A percentile compares a stretch with the other conserved stretches of the same genome.
These are phyloP conservation scores for Sebastes trivittatus DNA, from an alignment of 2,797 vertebrate genomes.

Conservation along the genomic window DNA sequence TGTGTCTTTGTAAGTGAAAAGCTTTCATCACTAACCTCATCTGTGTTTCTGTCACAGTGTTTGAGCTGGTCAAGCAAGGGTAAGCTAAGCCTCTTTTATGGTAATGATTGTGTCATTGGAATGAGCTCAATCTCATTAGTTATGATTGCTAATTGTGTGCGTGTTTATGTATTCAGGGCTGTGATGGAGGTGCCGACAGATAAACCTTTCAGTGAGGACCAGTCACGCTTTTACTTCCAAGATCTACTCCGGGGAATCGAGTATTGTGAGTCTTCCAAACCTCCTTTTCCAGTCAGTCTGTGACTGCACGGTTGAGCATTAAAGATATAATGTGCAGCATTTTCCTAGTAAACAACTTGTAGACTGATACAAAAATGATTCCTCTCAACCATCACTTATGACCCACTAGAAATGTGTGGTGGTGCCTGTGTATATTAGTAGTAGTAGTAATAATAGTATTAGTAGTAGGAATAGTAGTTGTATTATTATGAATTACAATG, in stretches of 20 bases:
- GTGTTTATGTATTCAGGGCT: conserved; percentile 81
- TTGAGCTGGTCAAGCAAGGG: conserved; percentile 98
- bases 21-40: conserved; percentile 29
- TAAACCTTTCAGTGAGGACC: conserved; percentile 93
- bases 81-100: conserved; percentile 78
- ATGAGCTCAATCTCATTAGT: conserved; percentile 50
- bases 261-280: conserved; percentile 87
- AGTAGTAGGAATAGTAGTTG: no score
- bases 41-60: conserved; percentile 86
- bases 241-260: conserved; percentile 98
- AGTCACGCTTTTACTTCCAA: conserved; percentile 97
- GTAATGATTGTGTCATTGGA: conserved; percentile 17
- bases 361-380: no score
- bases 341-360: no score
- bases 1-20: conserved; percentile 7
- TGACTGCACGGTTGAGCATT: neutral
- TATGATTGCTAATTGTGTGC: conserved; percentile 40
- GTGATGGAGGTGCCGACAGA: conserved; percentile 97
- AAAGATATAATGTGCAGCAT: neutral
- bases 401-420: no score
- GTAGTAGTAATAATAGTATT: no score
- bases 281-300: neutral
- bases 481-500: no score
- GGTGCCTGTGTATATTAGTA: no score
- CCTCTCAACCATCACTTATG: no score